Base-by-base conservation (phyloP, 2,888 invertebrate genomes). In the Dioctria linearis region DNA sequence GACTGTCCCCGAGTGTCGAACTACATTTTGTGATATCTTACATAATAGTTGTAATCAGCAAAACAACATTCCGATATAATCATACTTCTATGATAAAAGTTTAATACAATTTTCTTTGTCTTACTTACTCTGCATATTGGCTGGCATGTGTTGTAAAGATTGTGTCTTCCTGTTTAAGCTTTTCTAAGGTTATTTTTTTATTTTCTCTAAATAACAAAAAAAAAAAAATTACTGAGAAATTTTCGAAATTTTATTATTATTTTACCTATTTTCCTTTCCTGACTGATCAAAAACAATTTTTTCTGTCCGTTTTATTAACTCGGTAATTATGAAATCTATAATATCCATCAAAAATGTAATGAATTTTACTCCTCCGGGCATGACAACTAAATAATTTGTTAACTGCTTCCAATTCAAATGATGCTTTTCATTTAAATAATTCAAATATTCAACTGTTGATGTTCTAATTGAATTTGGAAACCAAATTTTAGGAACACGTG, bases 351-450 rank as follows among this genome's bases (percentile, higher is more conserved):
- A 82, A 25, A 89, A 87, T 39, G 83, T 85, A 3, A 89, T 88
- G 65, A 89, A 89, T 80, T 88, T 87, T 84, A 86, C 86, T 0
- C 89, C 89, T 0, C 88, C 87, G 0, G 89, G 89, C 87, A 88
- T 88, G 0, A 88, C 87, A 13, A 89, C 88, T 61, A 88, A 81
- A 80, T 88, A 88, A 0, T 86, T 87, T 80, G 87, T 88, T 0
- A 89, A 85, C 66, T 87, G 86, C 3, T 81, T 83, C 87, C 88
- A 87, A 40, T 87, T 84, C 3, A 89, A 83, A 42, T 87, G 85
- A 82, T 89, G 85, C 66, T 88, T 89, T 6, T 87, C 86, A 81
- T 88, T 89, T 9, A 89, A 81, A 78, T 87, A 82, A 79, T 86
- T 87, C 0, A 89, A 82, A 81, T 88, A 88, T 49, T 88, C 87